phyloP scores from a whole-genome alignment of 2,113 vertebrate species.

The Manacus vitellinus region DNA sequence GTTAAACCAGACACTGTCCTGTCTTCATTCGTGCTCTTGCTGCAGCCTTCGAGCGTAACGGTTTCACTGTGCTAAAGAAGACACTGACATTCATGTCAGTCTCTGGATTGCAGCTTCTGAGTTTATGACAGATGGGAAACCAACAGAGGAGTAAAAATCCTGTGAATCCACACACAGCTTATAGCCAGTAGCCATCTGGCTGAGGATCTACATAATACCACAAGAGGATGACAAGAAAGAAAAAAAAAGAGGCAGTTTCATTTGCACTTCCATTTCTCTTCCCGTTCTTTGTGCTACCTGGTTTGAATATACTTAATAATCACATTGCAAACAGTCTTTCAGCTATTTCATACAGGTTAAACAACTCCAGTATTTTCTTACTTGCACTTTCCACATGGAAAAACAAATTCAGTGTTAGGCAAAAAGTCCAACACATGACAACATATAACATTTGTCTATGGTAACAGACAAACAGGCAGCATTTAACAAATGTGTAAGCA shows the following conservation, averaged over 20 bases:
- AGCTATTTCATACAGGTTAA: background rate
- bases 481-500: background rate
- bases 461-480: background rate
- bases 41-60: background rate
- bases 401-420: background rate
- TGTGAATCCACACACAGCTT: slow-evolving; percentile 49
- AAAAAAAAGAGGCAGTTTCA: background rate
- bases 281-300: background rate
- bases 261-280: slow-evolving; percentile 10
- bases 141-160: slow-evolving; percentile 63
- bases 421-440: background rate
- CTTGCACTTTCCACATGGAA: background rate
- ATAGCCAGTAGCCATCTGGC: slow-evolving; percentile 66
- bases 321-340: background rate
- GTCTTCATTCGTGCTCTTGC: background rate
- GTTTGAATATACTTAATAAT: background rate
- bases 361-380: background rate
- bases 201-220: slow-evolving; percentile 48
- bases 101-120: slow-evolving; percentile 19
- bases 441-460: background rate
- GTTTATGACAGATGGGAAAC: slow-evolving; percentile 60
- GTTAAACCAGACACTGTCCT: background rate
- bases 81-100: background rate
- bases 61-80: background rate
- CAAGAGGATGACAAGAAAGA: background rate